Evolutionary conservation across 2,888 invertebrate genomes (phyloP).

Genomic region (Orgyia antiqua): DNA sequence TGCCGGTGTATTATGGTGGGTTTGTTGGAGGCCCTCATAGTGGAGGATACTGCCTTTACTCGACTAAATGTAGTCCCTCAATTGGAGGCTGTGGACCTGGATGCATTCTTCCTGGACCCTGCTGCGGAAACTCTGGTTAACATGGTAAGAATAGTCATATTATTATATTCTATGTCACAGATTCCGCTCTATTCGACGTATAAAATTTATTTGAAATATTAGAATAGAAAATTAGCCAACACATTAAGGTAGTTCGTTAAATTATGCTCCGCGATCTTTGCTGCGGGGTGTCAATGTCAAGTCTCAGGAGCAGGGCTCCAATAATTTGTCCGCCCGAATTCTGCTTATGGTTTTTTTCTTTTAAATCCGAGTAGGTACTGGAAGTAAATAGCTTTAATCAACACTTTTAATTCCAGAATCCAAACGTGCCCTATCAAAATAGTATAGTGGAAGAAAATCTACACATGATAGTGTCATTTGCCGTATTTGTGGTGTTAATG

Average conservation of each 20-base stretch:
- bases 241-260: too few relatives aligned
- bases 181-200: too few relatives aligned
- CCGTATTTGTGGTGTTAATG: constrained; percentile 15
- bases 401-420: constrained; percentile 6
- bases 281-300: too few relatives aligned
- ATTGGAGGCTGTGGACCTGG: constrained; percentile 44
- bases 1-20: constrained; percentile 8
- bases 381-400: too few relatives aligned
- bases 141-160: not conserved
- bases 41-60: constrained; percentile 54
- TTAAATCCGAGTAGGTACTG: too few relatives aligned
- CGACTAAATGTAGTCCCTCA: constrained; percentile 31
- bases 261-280: too few relatives aligned
- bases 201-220: too few relatives aligned
- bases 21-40: constrained; percentile 52
- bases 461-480: constrained; percentile 16
- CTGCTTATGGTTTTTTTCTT: too few relatives aligned
- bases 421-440: constrained; percentile 6
- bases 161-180: too few relatives aligned
- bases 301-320: too few relatives aligned
- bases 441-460: constrained; percentile 22
- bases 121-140: constrained; percentile 39
- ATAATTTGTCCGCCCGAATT: too few relatives aligned
- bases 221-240: too few relatives aligned
- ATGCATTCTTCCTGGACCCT: constrained; percentile 35